Evolutionary conservation across 1,140 invertebrate genomes (phyloP).

Genomic region (Drosophila pectinifera): DNA sequence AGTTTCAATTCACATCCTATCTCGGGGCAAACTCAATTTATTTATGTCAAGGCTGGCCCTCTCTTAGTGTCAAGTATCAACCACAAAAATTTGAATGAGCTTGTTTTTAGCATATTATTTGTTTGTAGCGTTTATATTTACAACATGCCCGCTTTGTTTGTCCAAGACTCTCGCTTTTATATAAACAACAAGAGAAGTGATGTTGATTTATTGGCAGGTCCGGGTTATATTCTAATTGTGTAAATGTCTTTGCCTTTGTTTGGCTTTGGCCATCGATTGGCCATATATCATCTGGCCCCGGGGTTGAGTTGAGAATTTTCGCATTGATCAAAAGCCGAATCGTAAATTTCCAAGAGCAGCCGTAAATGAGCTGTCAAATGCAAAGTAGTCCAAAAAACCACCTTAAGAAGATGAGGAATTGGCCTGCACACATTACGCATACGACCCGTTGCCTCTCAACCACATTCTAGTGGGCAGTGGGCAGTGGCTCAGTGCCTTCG

Average conservation of each 20-base stretch:
- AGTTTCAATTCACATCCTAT: no score
- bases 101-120: constrained; percentile 35
- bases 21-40: not conserved
- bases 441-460: constrained; percentile 13
- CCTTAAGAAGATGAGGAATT: constrained; percentile 29
- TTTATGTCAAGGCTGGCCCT: not conserved
- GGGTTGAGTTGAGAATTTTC: constrained; percentile 27
- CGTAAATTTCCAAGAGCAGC: constrained; percentile 29
- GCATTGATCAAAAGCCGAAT: constrained; percentile 41
- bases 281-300: constrained; percentile 47
- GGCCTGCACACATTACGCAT: constrained; percentile 23
- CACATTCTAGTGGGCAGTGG: constrained; percentile 9
- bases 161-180: not conserved
- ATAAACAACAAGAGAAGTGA: constrained; percentile 14
- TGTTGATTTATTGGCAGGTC: constrained; percentile 48
- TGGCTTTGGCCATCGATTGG: constrained; percentile 45
- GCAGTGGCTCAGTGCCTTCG: constrained; percentile 2
- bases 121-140: constrained; percentile 37
- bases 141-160: not conserved
- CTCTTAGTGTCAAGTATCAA: not conserved
- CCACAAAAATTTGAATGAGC: constrained; percentile 7
- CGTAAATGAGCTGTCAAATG: constrained; percentile 51
- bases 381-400: constrained; percentile 37
- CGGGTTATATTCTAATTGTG: constrained; percentile 49
- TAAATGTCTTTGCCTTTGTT: constrained; percentile 42